Conservation (phyloP, 2,113 vertebrate species). For the Cynopterus brachyotis region DNA sequence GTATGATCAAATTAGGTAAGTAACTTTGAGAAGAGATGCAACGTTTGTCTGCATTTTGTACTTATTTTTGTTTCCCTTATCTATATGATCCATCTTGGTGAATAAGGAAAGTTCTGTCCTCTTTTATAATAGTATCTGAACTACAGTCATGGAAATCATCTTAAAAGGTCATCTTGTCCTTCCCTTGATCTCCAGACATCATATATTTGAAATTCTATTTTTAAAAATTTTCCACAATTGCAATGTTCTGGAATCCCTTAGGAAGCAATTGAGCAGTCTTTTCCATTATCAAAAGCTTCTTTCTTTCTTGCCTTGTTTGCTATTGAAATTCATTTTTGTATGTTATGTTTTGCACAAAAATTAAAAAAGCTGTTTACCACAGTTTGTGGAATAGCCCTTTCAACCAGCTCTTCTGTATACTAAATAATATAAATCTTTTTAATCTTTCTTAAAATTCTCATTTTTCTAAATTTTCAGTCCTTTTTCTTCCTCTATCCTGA, state of each 20-base stretch:
- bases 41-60: neutral
- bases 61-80: neutral
- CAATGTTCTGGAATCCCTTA: conserved; percentile 27
- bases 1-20: neutral
- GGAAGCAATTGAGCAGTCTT: neutral
- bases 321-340: conserved; percentile 63
- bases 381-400: conserved; percentile 5
- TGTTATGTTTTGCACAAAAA: conserved; percentile 23
- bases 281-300: conserved; percentile 36
- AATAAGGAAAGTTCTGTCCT: neutral
- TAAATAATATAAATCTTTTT: conserved; percentile 8
- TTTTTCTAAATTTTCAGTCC: neutral
- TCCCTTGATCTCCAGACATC: conserved; percentile 51
- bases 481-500: conserved; percentile 13
- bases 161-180: conserved; percentile 62
- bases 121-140: conserved; percentile 17
- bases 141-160: conserved; percentile 42
- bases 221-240: conserved; percentile 29
- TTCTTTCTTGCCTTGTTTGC: conserved; percentile 47
- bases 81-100: neutral
- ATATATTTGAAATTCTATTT: conserved; percentile 66
- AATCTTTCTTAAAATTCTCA: neutral
- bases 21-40: neutral
- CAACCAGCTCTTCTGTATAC: neutral
- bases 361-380: neutral